Conservation (phyloP, 2,113 vertebrate species). For the Hyperoodon ampullatus region DNA sequence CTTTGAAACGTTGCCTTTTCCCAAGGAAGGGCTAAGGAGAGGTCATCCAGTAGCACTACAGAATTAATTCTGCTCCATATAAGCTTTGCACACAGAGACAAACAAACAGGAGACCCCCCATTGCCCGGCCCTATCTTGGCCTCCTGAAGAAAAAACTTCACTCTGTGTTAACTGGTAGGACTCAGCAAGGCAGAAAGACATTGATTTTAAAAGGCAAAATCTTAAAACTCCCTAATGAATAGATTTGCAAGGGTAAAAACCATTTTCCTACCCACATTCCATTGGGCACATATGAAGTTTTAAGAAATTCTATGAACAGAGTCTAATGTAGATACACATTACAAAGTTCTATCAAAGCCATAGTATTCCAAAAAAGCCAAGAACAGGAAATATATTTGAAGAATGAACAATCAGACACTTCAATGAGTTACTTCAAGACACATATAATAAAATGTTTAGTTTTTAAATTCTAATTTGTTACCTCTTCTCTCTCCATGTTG, state of each 20-base stretch:
- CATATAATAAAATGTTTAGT: background rate
- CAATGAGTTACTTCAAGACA: background rate
- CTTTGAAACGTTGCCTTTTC: background rate
- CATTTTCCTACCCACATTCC: background rate
- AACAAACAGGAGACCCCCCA: background rate
- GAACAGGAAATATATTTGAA: background rate
- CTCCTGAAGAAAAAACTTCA: background rate
- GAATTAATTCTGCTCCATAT: background rate
- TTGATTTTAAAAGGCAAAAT: conserved; percentile 21
- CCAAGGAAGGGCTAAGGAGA: background rate
- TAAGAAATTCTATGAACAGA: background rate
- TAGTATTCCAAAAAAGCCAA: background rate
- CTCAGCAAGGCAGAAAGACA: background rate
- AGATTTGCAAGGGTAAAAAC: background rate
- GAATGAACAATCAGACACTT: background rate
- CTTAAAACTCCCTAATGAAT: background rate
- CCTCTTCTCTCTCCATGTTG: background rate
- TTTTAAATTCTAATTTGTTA: background rate
- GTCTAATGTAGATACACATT: background rate
- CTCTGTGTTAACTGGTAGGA: background rate
- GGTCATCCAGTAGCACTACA: background rate
- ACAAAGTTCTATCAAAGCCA: background rate
- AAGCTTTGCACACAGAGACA: background rate
- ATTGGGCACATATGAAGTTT: background rate
- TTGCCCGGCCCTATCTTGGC: background rate